These are phyloP conservation scores for Hypomesus transpacificus DNA, from an alignment of 2,113 vertebrate species.

Conservation along the genomic window DNA sequence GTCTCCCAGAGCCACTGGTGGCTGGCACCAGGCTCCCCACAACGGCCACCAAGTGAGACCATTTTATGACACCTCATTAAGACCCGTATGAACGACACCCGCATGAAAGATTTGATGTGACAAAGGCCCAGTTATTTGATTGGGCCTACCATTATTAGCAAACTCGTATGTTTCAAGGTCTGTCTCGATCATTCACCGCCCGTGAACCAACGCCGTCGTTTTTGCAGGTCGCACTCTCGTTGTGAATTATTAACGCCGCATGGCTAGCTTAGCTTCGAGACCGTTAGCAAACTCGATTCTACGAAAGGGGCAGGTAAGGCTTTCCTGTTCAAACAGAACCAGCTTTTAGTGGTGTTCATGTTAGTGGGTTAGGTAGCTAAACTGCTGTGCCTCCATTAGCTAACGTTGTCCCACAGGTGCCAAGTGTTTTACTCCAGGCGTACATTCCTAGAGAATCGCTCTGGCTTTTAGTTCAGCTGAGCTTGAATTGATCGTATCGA, in stretches of 20 bases:
- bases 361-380: not conserved
- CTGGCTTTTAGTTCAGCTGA: slow-evolving; percentile 19
- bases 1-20: slow-evolving; percentile 20
- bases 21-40: slow-evolving; percentile 3
- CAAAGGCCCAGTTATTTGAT: not conserved
- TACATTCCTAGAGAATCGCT: not conserved
- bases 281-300: not conserved
- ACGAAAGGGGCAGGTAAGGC: slow-evolving; percentile 12
- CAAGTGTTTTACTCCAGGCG: not conserved
- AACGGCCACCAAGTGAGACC: slow-evolving; percentile 15
- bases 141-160: not conserved
- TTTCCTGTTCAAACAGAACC: not conserved
- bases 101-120: not conserved
- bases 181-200: not conserved
- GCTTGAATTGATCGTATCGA: slow-evolving; percentile 13
- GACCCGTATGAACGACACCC: not conserved
- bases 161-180: not conserved
- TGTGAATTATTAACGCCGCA: slow-evolving; percentile 4
- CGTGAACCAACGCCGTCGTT: not conserved
- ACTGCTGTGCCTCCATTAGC: not conserved
- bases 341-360: not conserved
- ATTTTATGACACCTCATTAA: slow-evolving; percentile 4
- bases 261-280: not conserved
- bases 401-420: not conserved
- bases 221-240: not conserved